phyloP scores from a whole-genome alignment of 2,888 invertebrate genomes.

The Drosophila austrosaltans region DNA sequence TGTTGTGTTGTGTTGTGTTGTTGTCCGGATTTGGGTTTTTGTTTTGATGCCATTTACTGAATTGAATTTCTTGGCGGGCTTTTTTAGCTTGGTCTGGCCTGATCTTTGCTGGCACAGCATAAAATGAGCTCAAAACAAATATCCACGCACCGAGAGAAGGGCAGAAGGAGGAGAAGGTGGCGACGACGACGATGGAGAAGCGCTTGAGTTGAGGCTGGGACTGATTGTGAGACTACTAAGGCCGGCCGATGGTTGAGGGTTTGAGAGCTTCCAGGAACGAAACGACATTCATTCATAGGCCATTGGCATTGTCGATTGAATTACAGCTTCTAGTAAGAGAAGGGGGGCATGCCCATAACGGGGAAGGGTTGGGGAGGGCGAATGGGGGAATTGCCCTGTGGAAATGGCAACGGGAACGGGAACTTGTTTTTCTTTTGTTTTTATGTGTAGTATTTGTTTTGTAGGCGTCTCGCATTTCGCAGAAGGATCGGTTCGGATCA shows the following conservation, averaged over 20 bases:
- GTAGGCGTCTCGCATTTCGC: constrained; percentile 41
- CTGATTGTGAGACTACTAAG: background rate
- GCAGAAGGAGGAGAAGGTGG: constrained; percentile 16
- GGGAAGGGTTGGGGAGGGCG: background rate
- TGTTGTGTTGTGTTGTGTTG: constrained; percentile 18
- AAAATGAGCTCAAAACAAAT: constrained; percentile 39
- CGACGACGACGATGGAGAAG: constrained; percentile 1
- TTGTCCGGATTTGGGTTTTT: constrained; percentile 32
- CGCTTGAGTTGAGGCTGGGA: background rate
- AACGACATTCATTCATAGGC: constrained; percentile 64
- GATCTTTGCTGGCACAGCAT: constrained; percentile 56
- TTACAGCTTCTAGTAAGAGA: constrained; percentile 49
- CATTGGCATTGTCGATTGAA: constrained; percentile 56
- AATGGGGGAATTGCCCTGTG: background rate
- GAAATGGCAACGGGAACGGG: constrained; percentile 8
- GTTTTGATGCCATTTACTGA: constrained; percentile 44
- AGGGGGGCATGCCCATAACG: background rate
- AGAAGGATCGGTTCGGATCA: constrained; percentile 46
- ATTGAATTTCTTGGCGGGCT: constrained; percentile 57
- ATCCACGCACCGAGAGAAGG: constrained; percentile 51
- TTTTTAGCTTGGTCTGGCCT: constrained; percentile 16
- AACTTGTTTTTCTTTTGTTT: constrained; percentile 13
- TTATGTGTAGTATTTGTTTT: constrained; percentile 28
- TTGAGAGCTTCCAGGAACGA: constrained; percentile 45
- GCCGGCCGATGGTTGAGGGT: background rate